Percentiles rank a stretch among this genome's conserved stretches.
Conservation (phyloP, 2,113 vertebrate genomes). For the Pangasianodon hypophthalmus region DNA sequence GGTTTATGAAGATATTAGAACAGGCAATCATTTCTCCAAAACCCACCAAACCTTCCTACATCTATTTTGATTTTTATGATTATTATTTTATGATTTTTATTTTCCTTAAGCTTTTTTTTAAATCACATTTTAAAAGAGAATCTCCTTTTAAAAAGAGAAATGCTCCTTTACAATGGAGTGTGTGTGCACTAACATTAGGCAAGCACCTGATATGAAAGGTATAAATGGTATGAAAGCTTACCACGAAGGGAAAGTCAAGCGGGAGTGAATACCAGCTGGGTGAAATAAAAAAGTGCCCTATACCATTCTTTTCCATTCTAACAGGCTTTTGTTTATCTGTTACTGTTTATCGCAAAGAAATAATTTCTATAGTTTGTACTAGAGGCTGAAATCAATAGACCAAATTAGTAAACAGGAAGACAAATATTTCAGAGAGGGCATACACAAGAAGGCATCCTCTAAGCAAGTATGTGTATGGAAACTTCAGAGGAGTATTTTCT, state of each 20-base stretch:
- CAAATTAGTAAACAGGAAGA: conserved; percentile 67
- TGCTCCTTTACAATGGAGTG: conserved; percentile 14
- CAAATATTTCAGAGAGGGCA: conserved; percentile 49
- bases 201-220: background rate
- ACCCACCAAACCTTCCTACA: background rate
- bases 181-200: background rate
- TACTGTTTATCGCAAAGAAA: background rate
- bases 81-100: background rate
- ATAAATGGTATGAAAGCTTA: conserved; percentile 8
- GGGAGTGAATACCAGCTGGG: background rate
- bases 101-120: background rate
- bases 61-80: background rate
- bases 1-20: background rate
- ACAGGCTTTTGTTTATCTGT: background rate
- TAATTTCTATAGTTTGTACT: background rate
- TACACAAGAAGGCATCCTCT: conserved; percentile 10
- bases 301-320: background rate
- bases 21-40: background rate
- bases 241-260: background rate
- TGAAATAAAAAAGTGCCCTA: background rate
- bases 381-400: conserved; percentile 46
- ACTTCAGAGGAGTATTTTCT: conserved; percentile 64
- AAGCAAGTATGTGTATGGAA: conserved; percentile 57
- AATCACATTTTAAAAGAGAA: background rate
- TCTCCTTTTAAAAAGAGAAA: background rate